Evolutionary conservation across 2,888 invertebrate species (phyloP).

Genomic region (Andrena bicolor): DNA sequence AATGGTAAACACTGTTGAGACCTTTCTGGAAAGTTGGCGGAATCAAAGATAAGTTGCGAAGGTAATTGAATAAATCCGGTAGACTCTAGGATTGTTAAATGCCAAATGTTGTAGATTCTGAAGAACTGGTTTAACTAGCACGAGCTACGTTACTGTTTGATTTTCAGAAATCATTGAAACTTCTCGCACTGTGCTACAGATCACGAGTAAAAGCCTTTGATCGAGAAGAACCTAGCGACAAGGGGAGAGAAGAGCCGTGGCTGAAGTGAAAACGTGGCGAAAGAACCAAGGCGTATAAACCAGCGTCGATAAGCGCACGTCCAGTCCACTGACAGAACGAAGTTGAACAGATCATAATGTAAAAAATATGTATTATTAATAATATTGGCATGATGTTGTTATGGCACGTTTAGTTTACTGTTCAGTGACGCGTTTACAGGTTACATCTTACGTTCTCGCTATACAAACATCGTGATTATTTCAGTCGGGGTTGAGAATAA

Average conservation of each 20-base stretch:
- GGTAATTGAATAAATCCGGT: background rate
- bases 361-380: slow-evolving; percentile 82
- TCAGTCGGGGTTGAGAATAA: slow-evolving; percentile 55
- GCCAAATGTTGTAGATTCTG: background rate
- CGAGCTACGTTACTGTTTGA: background rate
- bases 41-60: background rate
- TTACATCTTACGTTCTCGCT: slow-evolving; percentile 63
- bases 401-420: slow-evolving; percentile 84
- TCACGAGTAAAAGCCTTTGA: slow-evolving; percentile 29
- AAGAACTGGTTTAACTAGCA: background rate
- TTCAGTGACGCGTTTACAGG: slow-evolving; percentile 76
- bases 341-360: slow-evolving; percentile 77
- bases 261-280: slow-evolving; percentile 39
- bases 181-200: background rate
- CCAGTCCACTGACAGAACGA: slow-evolving; percentile 74
- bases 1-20: background rate
- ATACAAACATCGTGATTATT: slow-evolving; percentile 56
- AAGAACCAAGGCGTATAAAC: slow-evolving; percentile 53
- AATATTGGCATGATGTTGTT: slow-evolving; percentile 84
- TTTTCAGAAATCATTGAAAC: background rate
- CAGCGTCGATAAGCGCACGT: slow-evolving; percentile 40
- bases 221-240: slow-evolving; percentile 51
- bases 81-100: background rate
- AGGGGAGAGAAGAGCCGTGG: slow-evolving; percentile 43
- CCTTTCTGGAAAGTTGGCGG: background rate